Base-by-base conservation (phyloP, 2,888 invertebrate genomes). In the Chromoteleia sp. region DNA sequence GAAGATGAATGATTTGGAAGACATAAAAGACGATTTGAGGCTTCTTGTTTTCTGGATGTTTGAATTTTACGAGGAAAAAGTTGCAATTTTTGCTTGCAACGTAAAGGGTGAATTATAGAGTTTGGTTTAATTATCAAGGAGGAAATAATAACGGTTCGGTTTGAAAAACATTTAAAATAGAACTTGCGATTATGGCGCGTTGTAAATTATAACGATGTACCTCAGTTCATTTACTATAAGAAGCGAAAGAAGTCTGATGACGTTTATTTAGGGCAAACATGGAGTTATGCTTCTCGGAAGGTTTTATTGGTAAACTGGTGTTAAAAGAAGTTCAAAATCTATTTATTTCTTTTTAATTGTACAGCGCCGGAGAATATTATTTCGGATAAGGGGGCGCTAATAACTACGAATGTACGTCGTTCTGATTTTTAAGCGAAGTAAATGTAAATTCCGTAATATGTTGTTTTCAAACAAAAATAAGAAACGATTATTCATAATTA, bases 231-330 rank as follows among this genome's bases (percentile, higher is more conserved):
- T 68, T 67, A 52, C 19, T 21, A 43, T 14, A 45, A 59, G 68
- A 68, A 58, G 52, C 33, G 25, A 43, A 65, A 75, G 59, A 41
- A 25, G 67, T 52, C 21, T 12, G 56, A 29, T 76, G 76, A 76
- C 76, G 52, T 76, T 76, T 76, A 76, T 76, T 75, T 75, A 75
- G 54, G 30, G 67, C 21, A 71, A 50, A 36, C 33, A 52, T 21
- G 58, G 39, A 56, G 48, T 67, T 76, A 52, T 76, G 59, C 39
- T 76, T 76, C 75, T 76, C 29, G 67, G 75, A 76, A 67, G 50
- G 56, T 76, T 76, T 67, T 45, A 76, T 52, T 67, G 75, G 67
- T 76, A 52, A 76, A 76, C 59, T 76, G 67, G 67, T 50, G 75
- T 67, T 75, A 67, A 61, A 30, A 52, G 52, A 61, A 52, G 63